phyloP scores from a whole-genome alignment of 1,140 invertebrate genomes.

The Lepidurus couesii region DNA sequence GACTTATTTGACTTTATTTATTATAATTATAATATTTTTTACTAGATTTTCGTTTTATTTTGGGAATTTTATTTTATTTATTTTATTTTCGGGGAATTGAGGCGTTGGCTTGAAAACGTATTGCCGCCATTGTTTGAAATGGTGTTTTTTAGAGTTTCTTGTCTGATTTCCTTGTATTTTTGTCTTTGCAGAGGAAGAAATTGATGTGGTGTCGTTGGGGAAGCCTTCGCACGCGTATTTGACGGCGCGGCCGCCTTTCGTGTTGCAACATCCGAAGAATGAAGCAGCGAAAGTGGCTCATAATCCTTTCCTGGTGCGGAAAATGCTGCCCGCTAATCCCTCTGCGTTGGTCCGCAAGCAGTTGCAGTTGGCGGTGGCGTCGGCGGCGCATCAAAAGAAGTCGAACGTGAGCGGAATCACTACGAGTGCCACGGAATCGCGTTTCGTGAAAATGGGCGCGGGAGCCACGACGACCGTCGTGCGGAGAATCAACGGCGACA shows the following conservation, averaged over 20 bases:
- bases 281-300: slow-evolving; percentile 9
- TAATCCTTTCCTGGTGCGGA: slow-evolving; percentile 8
- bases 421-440: slow-evolving; percentile 23
- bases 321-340: slow-evolving; percentile 55
- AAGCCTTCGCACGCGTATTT: slow-evolving; percentile 28
- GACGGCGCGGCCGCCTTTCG: background rate
- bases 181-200: slow-evolving; percentile 67
- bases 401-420: background rate
- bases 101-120: too few relatives aligned
- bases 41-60: too few relatives aligned
- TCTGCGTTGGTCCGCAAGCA: slow-evolving; percentile 55
- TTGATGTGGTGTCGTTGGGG: slow-evolving; percentile 55
- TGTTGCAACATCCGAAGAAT: background rate
- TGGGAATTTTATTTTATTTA: too few relatives aligned
- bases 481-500: slow-evolving; percentile 27
- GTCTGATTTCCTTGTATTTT: slow-evolving; percentile 30
- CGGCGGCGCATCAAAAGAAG: slow-evolving; percentile 34
- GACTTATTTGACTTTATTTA: too few relatives aligned
- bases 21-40: too few relatives aligned
- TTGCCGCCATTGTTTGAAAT: too few relatives aligned
- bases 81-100: too few relatives aligned
- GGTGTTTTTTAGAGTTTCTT: background rate
- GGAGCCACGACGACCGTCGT: slow-evolving; percentile 24
- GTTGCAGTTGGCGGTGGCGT: slow-evolving; percentile 54
- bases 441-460: slow-evolving; percentile 22